phyloP scores from a whole-genome alignment of 2,888 invertebrate genomes.

The Mycalesis mineus region DNA sequence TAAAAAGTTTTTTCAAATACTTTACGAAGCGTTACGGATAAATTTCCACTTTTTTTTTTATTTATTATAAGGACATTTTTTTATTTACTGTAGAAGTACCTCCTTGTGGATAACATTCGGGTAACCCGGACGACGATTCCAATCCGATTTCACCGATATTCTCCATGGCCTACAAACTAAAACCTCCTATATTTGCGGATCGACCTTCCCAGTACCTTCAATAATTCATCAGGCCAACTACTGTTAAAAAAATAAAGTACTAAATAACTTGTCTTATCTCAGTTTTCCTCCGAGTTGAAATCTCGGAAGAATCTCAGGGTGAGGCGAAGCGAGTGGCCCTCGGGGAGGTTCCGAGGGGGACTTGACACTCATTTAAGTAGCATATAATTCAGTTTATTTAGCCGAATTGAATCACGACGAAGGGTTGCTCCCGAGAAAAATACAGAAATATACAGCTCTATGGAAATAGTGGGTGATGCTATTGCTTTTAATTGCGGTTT shows the following conservation, averaged over 20 bases:
- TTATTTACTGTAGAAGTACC: too few species aligned
- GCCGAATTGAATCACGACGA: slow-evolving; percentile 63
- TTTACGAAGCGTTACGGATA: too few species aligned
- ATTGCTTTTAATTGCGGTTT: not conserved
- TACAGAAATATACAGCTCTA: slow-evolving; percentile 31
- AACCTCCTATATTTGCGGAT: too few species aligned
- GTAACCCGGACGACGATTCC: too few species aligned
- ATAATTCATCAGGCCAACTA: too few species aligned
- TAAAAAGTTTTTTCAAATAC: too few species aligned
- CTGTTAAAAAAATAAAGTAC: slow-evolving; percentile 21
- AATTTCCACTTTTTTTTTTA: too few species aligned
- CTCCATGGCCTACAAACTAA: too few species aligned
- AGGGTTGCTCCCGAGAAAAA: slow-evolving; percentile 48
- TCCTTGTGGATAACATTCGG: too few species aligned
- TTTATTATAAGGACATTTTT: too few species aligned
- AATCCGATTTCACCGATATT: too few species aligned
- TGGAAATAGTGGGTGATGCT: not conserved
- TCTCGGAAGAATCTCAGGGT: slow-evolving; percentile 65
- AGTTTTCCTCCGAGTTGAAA: slow-evolving; percentile 32
- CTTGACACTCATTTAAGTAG: slow-evolving; percentile 84
- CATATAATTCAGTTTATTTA: slow-evolving; percentile 84
- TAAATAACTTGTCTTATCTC: slow-evolving; percentile 36
- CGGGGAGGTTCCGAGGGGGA: slow-evolving; percentile 38
- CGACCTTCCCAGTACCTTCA: too few species aligned
- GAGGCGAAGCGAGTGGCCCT: slow-evolving; percentile 62